Conservation (phyloP, 1,140 invertebrate species). For the Bombus ignitus region DNA sequence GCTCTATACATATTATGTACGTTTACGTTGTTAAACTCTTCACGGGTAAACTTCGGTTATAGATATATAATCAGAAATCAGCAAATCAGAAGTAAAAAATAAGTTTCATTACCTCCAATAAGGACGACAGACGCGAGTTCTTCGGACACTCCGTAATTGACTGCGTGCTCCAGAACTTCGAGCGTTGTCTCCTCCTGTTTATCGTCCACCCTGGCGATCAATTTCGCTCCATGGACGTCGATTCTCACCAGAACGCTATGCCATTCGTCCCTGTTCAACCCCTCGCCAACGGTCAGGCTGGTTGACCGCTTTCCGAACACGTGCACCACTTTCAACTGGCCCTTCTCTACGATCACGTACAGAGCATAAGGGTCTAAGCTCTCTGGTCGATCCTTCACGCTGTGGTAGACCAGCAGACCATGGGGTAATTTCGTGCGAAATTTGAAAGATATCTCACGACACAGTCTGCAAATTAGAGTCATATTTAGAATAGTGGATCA, state of each 20-base stretch:
- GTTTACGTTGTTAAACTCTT: too few species aligned
- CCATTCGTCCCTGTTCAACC: constrained; percentile 94
- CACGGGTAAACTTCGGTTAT: too few species aligned
- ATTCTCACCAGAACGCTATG: constrained; percentile 93
- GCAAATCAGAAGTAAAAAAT: not conserved
- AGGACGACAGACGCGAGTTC: constrained; percentile 93
- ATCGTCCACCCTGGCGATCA: constrained; percentile 93
- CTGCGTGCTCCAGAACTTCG: constrained; percentile 90
- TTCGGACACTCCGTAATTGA: constrained; percentile 91
- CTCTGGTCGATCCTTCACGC: constrained; percentile 91
- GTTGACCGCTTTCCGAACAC: constrained; percentile 93
- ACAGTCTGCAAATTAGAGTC: constrained; percentile 84
- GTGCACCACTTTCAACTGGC: constrained; percentile 94
- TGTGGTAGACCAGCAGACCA: constrained; percentile 93
- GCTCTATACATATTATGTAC: too few species aligned
- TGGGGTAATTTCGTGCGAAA: constrained; percentile 93
- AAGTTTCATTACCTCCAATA: constrained; percentile 89
- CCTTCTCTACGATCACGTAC: constrained; percentile 94
- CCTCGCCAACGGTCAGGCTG: constrained; percentile 92
- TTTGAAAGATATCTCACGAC: constrained; percentile 93
- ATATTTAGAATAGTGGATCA: not conserved
- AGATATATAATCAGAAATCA: too few species aligned
- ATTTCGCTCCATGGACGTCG: constrained; percentile 90
- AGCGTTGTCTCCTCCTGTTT: constrained; percentile 90
- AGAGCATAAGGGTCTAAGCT: constrained; percentile 91